Conservation (phyloP, 2,888 invertebrate genomes). For the Aethes cnicana region DNA sequence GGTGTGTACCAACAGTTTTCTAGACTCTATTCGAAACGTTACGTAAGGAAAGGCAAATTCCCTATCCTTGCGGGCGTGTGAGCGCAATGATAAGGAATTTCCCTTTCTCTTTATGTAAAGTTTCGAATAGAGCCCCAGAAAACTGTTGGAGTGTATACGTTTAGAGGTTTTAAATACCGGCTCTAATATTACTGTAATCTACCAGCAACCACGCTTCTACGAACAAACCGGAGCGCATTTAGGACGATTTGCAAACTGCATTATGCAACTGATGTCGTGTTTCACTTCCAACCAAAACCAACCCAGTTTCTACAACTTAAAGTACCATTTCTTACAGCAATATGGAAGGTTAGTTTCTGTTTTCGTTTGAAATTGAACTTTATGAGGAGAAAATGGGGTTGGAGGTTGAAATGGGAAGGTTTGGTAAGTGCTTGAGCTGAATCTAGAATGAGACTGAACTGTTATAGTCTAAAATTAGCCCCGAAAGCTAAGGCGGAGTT, state of each 20-base stretch:
- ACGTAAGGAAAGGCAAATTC: too few relatives aligned
- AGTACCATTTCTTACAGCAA: not conserved
- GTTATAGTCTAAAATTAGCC: not conserved
- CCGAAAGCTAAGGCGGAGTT: not conserved
- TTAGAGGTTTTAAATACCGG: too few relatives aligned
- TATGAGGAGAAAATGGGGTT: not conserved
- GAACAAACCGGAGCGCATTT: slow-evolving; percentile 33
- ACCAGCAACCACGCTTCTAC: too few relatives aligned
- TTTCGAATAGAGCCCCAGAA: too few relatives aligned
- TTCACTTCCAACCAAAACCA: not conserved
- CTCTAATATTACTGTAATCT: too few relatives aligned
- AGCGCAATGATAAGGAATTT: too few relatives aligned
- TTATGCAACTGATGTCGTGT: slow-evolving; percentile 43
- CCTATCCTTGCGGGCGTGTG: too few relatives aligned
- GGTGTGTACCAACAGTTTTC: too few relatives aligned
- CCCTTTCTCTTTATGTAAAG: too few relatives aligned
- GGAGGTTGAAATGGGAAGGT: not conserved
- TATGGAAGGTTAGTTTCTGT: not conserved
- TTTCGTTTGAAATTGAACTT: not conserved
- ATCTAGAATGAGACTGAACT: slow-evolving; percentile 13
- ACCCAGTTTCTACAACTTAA: not conserved
- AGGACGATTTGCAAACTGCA: slow-evolving; percentile 46
- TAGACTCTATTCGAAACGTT: too few relatives aligned
- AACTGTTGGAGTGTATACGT: too few relatives aligned
- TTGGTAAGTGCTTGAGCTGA: slow-evolving; percentile 11